These are phyloP conservation scores for Leptopilina myrica DNA, from an alignment of 2,888 invertebrate genomes.

Conservation along the genomic window DNA sequence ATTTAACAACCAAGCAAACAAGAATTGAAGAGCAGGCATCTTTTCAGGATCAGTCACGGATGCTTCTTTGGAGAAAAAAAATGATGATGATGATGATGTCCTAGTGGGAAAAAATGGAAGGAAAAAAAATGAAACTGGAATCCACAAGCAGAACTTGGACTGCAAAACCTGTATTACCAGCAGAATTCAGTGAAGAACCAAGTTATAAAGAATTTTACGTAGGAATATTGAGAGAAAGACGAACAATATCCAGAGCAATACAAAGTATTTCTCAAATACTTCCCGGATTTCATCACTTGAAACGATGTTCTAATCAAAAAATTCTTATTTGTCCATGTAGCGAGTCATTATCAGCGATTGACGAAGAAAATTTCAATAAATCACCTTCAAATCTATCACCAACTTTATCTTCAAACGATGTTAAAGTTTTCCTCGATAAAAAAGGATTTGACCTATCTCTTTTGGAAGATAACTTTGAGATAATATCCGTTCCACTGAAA, in stretches of 20 bases:
- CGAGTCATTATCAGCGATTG: constrained; percentile 18
- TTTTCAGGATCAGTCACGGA: constrained; percentile 63
- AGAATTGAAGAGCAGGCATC: constrained; percentile 62
- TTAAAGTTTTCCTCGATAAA: constrained; percentile 75
- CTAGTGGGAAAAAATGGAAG: constrained; percentile 49
- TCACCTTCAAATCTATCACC: constrained; percentile 49
- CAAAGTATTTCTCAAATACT: constrained; percentile 81
- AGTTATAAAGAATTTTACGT: constrained; percentile 80
- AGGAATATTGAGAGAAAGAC: constrained; percentile 80
- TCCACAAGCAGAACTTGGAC: constrained; percentile 55
- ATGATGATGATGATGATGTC: neutral
- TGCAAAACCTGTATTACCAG: constrained; percentile 78
- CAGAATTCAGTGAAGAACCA: constrained; percentile 78
- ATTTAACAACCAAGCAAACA: constrained; percentile 25
- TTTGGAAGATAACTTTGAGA: constrained; percentile 78
- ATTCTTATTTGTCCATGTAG: constrained; percentile 45
- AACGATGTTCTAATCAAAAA: constrained; percentile 79
- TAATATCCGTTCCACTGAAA: constrained; percentile 80
- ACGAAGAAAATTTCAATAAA: constrained; percentile 27
- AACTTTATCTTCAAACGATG: constrained; percentile 65
- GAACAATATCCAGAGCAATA: constrained; percentile 82
- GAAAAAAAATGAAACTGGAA: constrained; percentile 50
- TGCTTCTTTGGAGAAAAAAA: constrained; percentile 6
- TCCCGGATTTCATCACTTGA: constrained; percentile 83
- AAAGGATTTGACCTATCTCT: constrained; percentile 78